phyloP scores from a whole-genome alignment of 2,888 invertebrate genomes.

The Tyria jacobaeae region DNA sequence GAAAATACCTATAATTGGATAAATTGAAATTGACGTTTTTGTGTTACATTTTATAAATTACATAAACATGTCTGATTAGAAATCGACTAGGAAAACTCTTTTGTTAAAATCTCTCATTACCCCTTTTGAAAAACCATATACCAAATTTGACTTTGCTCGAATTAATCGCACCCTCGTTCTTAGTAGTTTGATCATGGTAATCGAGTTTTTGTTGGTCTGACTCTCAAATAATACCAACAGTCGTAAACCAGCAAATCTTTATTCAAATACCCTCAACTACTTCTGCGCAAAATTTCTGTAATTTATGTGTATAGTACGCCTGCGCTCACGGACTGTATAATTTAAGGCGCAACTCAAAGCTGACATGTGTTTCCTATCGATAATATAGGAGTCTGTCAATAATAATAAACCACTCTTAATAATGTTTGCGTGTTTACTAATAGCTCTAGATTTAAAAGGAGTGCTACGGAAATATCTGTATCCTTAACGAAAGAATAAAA shows the following conservation, averaged over 20 bases:
- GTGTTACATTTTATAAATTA: too few relatives aligned
- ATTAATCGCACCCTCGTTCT: too few relatives aligned
- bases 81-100: too few relatives aligned
- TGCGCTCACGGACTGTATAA: constrained; percentile 39
- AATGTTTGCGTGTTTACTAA: constrained; percentile 40
- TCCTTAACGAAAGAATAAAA: constrained; percentile 4
- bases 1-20: too few relatives aligned
- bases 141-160: too few relatives aligned
- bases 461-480: constrained; percentile 7
- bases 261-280: background rate
- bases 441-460: constrained; percentile 26
- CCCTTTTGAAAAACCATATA: too few relatives aligned
- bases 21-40: too few relatives aligned
- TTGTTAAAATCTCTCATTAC: too few relatives aligned
- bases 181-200: too few relatives aligned
- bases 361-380: constrained; percentile 55
- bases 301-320: constrained; percentile 13
- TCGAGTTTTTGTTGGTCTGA: too few relatives aligned
- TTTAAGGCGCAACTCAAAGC: constrained; percentile 46
- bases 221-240: too few relatives aligned
- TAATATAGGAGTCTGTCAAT: constrained; percentile 51
- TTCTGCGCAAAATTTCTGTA: constrained; percentile 16
- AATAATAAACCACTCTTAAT: constrained; percentile 55
- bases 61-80: too few relatives aligned
- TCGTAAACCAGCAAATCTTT: background rate